Base-by-base conservation (phyloP, 2,888 invertebrate species). In the Argyresthia goedartella region DNA sequence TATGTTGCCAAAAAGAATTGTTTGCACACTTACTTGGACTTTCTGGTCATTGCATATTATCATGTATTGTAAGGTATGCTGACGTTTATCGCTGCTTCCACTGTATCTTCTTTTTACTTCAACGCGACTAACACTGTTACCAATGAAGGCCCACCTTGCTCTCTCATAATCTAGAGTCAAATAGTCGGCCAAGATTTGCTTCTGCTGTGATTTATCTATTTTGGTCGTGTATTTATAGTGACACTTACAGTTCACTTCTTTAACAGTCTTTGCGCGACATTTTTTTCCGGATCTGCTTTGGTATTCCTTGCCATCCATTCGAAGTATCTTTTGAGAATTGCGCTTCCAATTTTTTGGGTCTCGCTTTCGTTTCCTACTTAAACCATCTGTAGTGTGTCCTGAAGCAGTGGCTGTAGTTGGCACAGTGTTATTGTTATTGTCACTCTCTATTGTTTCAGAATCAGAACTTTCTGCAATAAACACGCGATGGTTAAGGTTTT, bases 101-200 rank as follows among this genome's bases (percentile, higher is more conserved):
- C 13, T 10, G 44, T 44, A 44, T n/a, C 14, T 10, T 14, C 44
- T 44, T 15, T 44, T 44, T 15, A 44, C 44, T 13, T 4, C 8
- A 14, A 44, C 13, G 9, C 14, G 44, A 44, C 8, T 13, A n/a
- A 44, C 13, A 15, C 13, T n/a, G 8, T 49, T 49, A 39, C 39
- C 39, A 13, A 49, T 49, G 39, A 36, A 49, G 13, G 49, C 49
- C 49, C 39, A 49, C 41, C 49, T 49, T 49, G 36, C 49, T 49
- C 49, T 49, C 13, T 49, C 49, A 14, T 39, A 39, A 41, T 49
- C 49, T 15, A 49, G 39, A 25, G 36, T 49, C 15, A 49, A 39
- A 39, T 39, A 49, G 49, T 49, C 39, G 15, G 36, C 36, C 15
- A 49, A 25, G 15, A 15, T 49, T 39, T 49, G 36, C 7, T 11